These are phyloP conservation scores for Heliocidaris erythrogramma DNA, from an alignment of 35 echinoderm and acorn worm genomes.

Conservation along the genomic window DNA sequence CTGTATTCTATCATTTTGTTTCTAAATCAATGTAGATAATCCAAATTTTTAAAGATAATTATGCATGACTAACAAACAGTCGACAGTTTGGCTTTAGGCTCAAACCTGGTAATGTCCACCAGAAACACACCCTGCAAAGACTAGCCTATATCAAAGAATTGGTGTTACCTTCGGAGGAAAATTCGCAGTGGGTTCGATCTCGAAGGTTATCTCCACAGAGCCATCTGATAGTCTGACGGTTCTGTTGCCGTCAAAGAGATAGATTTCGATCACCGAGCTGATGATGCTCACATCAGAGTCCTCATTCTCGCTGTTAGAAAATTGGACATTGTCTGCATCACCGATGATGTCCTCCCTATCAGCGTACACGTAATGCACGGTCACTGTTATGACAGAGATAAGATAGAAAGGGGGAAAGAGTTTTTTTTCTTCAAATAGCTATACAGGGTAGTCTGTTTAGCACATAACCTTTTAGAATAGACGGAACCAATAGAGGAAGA, in stretches of 20 bases:
- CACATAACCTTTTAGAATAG: no score
- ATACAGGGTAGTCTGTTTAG: no score
- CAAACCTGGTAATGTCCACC: no score
- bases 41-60: no score
- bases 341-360: neutral
- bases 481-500: no score
- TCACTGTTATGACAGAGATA: neutral
- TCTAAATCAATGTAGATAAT: no score
- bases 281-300: neutral
- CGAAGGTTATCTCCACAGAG: neutral
- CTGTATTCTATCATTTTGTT: no score
- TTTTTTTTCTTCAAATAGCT: no score
- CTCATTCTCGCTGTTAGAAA: neutral
- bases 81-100: no score
- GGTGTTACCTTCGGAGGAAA: neutral
- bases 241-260: neutral
- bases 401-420: neutral
- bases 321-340: neutral
- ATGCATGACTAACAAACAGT: no score
- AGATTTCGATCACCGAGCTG: neutral
- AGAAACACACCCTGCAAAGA: no score
- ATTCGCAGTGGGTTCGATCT: neutral
- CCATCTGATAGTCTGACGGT: neutral
- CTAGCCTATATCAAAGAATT: no score
- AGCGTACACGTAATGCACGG: neutral